Base-by-base conservation (phyloP, 2,888 invertebrate species). In the Hirtodrosophila duncani region DNA sequence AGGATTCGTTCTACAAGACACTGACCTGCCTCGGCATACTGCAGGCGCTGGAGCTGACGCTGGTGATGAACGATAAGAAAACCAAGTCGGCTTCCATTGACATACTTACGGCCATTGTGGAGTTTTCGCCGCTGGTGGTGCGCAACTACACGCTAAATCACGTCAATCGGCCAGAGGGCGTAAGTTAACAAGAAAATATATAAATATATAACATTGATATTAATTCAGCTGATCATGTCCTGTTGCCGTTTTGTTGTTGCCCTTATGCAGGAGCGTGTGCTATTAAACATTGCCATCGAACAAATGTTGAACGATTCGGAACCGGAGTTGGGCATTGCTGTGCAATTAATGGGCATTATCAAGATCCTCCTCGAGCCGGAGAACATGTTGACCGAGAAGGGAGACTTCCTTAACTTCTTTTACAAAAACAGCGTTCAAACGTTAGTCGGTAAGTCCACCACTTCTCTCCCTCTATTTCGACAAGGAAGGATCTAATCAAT, bases 341-440 rank as follows among this genome's bases (percentile, higher is more conserved):
- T 98, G 69, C 98, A 98, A 88, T 89, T 99, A 61, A 96, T 97
- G 91, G 96, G 97, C 46, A 96, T 99, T 42, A 88, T 99, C 24
- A 92, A 97, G 83, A 91, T 98, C 70, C 89, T 99, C 20, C 90
- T 99, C 37, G 99, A 99, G 87, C 99, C 99, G 4, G 99, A 99
- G 87, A 99, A 98, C 87, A 99, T 99, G 98, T 89, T 98, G 64
- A 95, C 96, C 48, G 99, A 99, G 89, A 98, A 98, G 88, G 95
- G 96, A 10, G 99, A 99, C 87, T 99, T 99, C 87, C 91, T 99
- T 45, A 95, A 95, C 87, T 97, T 98, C 88, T 99, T 99, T 88
- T 99, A 99, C 89, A 98, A 97, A 87, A 95, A 97, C 88, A 97
- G 97, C 89, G 96, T 99, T 90, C 95, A 97, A 86, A 95, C 96